A percentile compares a stretch with the other conserved stretches of the same genome.
Conservation (phyloP, 2,888 invertebrate genomes). For the Sylvicola fuscatus region DNA sequence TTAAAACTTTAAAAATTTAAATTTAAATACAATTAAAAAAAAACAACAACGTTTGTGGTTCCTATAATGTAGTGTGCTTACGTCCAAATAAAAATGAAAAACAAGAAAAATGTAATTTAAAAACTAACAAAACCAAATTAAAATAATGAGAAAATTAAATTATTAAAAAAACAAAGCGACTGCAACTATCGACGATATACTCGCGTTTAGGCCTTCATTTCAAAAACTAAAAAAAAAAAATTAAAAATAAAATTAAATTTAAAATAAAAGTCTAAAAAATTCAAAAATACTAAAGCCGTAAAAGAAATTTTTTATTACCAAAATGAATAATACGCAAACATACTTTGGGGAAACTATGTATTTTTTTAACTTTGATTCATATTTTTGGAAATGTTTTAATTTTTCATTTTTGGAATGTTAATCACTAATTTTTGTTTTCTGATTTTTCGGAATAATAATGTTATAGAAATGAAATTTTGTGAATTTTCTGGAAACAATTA, state of each 20-base stretch:
- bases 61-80: conserved; percentile 16
- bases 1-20: conserved; percentile 8
- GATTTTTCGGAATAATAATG: too few species aligned
- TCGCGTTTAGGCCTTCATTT: conserved; percentile 47
- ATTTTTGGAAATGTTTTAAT: too few species aligned
- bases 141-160: conserved; percentile 3
- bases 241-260: conserved; percentile 26
- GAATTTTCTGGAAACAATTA: too few species aligned
- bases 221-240: conserved; percentile 30
- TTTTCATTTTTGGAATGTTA: too few species aligned
- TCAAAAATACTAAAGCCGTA: conserved; percentile 10
- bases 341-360: background rate
- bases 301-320: conserved; percentile 8
- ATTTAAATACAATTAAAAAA: conserved; percentile 10
- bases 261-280: conserved; percentile 9
- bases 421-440: too few species aligned
- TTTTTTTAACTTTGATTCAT: background rate
- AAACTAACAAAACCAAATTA: conserved; percentile 9
- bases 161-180: conserved; percentile 16
- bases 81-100: conserved; percentile 10
- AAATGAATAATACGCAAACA: conserved; percentile 4
- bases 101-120: conserved; percentile 8
- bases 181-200: conserved; percentile 37
- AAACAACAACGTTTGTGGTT: conserved; percentile 15
- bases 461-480: too few species aligned